Evolutionary conservation across 2,113 vertebrate species (phyloP).

Genomic region (Panurus biarmicus): DNA sequence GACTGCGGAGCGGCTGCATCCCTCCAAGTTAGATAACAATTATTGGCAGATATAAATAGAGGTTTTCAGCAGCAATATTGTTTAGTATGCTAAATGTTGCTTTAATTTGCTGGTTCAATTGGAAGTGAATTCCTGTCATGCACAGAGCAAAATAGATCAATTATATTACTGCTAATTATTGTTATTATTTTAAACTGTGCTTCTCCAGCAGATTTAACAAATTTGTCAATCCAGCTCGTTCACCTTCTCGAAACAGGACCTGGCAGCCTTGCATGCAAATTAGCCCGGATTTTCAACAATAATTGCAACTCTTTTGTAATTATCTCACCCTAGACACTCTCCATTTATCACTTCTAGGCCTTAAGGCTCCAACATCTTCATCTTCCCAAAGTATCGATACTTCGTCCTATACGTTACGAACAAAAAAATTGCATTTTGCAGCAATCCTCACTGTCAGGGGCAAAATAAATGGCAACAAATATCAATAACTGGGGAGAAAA

Average conservation of each 20-base stretch:
- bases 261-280: constrained; percentile 15
- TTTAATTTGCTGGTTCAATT: constrained; percentile 47
- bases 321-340: background rate
- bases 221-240: constrained; percentile 48
- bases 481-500: background rate
- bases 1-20: background rate
- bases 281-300: background rate
- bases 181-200: constrained; percentile 60
- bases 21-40: constrained; percentile 21
- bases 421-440: background rate
- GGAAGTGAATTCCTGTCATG: constrained; percentile 55
- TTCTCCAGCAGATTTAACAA: constrained; percentile 54
- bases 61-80: constrained; percentile 49
- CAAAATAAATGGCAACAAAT: background rate
- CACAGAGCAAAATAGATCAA: constrained; percentile 54
- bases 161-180: constrained; percentile 61
- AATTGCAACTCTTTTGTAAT: constrained; percentile 28
- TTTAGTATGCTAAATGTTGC: constrained; percentile 41
- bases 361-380: background rate
- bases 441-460: background rate
- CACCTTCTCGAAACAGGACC: constrained; percentile 26
- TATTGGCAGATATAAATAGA: constrained; percentile 61
- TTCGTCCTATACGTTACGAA: background rate
- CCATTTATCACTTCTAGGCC: background rate
- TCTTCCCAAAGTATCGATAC: background rate